phyloP scores from a whole-genome alignment of 2,113 vertebrate species.

The Glaucidium brasilianum region DNA sequence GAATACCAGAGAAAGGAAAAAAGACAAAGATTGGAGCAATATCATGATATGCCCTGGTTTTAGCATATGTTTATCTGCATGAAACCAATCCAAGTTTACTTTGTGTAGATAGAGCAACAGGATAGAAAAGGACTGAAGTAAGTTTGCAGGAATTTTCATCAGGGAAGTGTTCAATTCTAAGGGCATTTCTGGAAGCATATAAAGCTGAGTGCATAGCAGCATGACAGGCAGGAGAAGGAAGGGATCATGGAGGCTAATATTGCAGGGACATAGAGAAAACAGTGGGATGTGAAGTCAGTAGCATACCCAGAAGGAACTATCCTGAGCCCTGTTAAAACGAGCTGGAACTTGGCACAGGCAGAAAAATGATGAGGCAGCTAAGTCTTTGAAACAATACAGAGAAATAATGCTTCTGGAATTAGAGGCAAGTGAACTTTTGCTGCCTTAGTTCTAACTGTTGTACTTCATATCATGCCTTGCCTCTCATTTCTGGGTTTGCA shows the following conservation, averaged over 20 bases:
- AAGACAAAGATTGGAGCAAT: neutral
- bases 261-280: neutral
- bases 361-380: neutral
- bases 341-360: neutral
- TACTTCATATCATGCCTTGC: neutral
- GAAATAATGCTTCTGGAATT: neutral
- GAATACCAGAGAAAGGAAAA: neutral
- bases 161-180: neutral
- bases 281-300: neutral
- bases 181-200: neutral
- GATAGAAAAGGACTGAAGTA: neutral
- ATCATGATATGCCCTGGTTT: neutral
- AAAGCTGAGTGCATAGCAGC: neutral
- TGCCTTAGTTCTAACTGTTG: neutral
- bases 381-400: neutral
- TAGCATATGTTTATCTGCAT: neutral
- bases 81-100: neutral
- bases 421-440: neutral
- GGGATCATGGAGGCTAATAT: neutral
- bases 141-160: neutral
- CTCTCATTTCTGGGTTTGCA: neutral
- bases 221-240: neutral
- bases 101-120: neutral
- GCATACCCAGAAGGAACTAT: neutral
- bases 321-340: neutral